phyloP scores from a whole-genome alignment of 2,797 vertebrate species.

The Aldrovandia affinis region DNA sequence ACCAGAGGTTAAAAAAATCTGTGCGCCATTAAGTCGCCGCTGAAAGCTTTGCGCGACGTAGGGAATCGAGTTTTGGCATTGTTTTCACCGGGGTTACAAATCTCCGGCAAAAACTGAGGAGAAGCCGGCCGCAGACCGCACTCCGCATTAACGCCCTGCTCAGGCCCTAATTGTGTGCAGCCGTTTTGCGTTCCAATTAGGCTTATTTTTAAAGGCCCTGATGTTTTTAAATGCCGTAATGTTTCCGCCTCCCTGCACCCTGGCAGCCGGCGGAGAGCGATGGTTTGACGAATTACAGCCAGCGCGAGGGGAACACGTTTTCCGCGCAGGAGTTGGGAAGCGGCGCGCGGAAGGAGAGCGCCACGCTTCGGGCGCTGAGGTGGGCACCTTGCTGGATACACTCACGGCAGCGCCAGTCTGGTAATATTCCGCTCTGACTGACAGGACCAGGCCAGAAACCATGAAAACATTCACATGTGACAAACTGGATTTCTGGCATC shows the following conservation, averaged over 20 bases:
- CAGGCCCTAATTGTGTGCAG: background rate
- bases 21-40: constrained; percentile 11
- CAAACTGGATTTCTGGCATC: no score
- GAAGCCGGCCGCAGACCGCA: background rate
- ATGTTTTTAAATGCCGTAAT: constrained; percentile 5
- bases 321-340: background rate
- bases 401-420: constrained; percentile 10
- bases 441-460: background rate
- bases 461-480: no score
- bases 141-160: background rate
- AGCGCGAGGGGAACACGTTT: background rate
- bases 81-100: background rate
- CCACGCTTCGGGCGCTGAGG: background rate
- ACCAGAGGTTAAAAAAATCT: constrained; percentile 11
- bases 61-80: background rate
- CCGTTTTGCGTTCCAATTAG: background rate
- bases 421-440: constrained; percentile 11
- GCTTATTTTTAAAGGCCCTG: background rate
- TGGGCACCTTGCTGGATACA: background rate
- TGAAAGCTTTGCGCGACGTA: background rate
- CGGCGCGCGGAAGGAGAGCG: background rate
- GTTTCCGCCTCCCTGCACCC: background rate
- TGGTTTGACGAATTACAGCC: constrained; percentile 27
- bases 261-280: background rate
- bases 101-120: background rate